Base-by-base conservation (phyloP, 2,888 invertebrate genomes). In the Spodoptera picta region DNA sequence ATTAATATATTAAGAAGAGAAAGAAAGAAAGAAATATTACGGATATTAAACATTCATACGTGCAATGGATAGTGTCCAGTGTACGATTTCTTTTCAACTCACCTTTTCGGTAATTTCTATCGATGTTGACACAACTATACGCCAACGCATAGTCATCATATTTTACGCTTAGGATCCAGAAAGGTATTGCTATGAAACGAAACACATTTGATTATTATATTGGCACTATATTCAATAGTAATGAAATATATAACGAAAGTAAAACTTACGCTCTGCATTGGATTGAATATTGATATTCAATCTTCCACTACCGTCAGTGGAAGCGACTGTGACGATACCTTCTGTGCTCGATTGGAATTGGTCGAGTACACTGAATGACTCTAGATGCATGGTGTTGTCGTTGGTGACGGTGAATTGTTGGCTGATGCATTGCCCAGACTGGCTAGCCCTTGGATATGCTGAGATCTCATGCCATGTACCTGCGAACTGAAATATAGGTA, bases 111-210 rank as follows among this genome's bases (percentile, higher is more conserved):
- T 56, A 82, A 10, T 84, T 74, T 24, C 53, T 60, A 14, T 79
- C 54, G 7, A 77, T 76, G 83, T 90, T 92, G 1, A 88, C 87
- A 78, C 96, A 96, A 53, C 96, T 95, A 92, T 96, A 96, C 0
- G 96, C 95, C 2, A 96, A 92, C 0, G 96, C 92, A 75, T 95
- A 96, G 72, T 92, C 91, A 0, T 90, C 87, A 81, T 96, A 96
- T 82, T 96, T 96, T 0, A 96, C 96, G 48, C 91, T 75, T 11
- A 90, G 52, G 44, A 90, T 83, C 86, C 86, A 88, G 64, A 84
- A 88, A 0, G 88, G 88, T 55, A 87, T 80, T 6, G n/a, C 88
- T 88, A 79, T 42, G 82, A 79, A 58, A 62, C 14, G 47, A 19
- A 3, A 11, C 31, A 36, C 9, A 9, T 36, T 36, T 6, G 31